Conservation (phyloP, 1,140 invertebrate species). For the Acyrthosiphon pisum region DNA sequence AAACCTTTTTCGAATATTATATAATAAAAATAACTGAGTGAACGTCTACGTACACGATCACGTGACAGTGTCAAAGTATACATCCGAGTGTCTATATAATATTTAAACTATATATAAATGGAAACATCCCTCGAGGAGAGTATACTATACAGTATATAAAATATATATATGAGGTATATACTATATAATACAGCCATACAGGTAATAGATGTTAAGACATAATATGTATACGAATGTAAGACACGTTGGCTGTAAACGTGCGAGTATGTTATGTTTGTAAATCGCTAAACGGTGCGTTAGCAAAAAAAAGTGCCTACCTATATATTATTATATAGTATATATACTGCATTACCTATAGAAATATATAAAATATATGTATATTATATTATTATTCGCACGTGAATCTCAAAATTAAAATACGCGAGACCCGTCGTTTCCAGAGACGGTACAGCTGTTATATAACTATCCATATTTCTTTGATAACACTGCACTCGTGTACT, state of each 20-base stretch:
- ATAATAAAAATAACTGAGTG: not conserved
- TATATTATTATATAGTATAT: not conserved
- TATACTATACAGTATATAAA: not conserved
- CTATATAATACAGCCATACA: not conserved
- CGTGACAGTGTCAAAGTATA: slow-evolving; percentile 3
- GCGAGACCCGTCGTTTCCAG: not conserved
- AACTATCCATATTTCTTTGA: not conserved
- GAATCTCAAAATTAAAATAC: not conserved
- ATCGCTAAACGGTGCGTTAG: not conserved
- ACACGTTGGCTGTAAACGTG: not conserved
- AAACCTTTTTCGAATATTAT: slow-evolving; percentile 28
- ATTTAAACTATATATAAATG: not conserved
- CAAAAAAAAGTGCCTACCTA: not conserved
- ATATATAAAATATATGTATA: not conserved
- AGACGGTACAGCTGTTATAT: not conserved
- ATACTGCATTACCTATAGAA: not conserved
- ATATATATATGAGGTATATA: not conserved
- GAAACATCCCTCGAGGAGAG: not conserved
- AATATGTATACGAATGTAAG: not conserved
- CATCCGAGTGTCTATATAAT: not conserved
- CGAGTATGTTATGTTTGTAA: not conserved
- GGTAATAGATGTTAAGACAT: not conserved
- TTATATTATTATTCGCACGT: not conserved
- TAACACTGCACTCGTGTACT: not conserved
- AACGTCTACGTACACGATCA: not conserved